A percentile compares a stretch with the other conserved stretches of the same genome.
These are phyloP conservation scores for Eupithecia exiguata DNA, from an alignment of 2,888 invertebrate genomes.

Conservation along the genomic window DNA sequence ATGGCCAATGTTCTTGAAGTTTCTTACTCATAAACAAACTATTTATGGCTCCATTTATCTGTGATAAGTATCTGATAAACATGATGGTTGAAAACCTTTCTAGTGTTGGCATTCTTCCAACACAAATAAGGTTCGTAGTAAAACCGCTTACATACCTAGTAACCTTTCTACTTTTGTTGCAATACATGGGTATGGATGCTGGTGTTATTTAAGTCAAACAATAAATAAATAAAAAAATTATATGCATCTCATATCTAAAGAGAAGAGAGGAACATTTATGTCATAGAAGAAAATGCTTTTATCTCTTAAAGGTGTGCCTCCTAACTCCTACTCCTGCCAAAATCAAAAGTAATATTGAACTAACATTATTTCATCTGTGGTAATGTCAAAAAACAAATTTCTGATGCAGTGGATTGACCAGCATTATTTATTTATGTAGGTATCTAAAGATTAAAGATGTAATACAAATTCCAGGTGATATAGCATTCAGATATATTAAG, in stretches of 20 bases:
- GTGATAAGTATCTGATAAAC: not conserved
- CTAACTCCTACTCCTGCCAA: no score
- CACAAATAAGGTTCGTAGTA: no score
- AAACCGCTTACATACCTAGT: no score
- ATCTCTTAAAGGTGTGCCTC: no score
- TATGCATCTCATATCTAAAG: no score
- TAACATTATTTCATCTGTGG: no score
- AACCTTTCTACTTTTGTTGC: not conserved
- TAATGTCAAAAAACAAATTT: no score
- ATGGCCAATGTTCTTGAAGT: not conserved
- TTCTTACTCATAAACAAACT: not conserved
- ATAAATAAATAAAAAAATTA: no score
- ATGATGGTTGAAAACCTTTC: not conserved
- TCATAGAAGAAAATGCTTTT: no score
- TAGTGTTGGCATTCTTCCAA: no score
- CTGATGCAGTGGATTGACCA: not conserved
- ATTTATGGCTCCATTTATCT: not conserved
- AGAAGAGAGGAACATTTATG: no score
- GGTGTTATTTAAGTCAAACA: not conserved
- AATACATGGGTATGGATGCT: not conserved
- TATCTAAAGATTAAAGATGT: not conserved
- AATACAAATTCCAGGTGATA: slow-evolving; percentile 87
- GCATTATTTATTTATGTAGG: not conserved
- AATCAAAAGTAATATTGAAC: no score
- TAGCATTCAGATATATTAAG: slow-evolving; percentile 94